Percentiles rank a stretch among this genome's conserved stretches.
Evolutionary conservation across 2,113 vertebrate species (phyloP).

Genomic region (Reinhardtius hippoglossoides): DNA sequence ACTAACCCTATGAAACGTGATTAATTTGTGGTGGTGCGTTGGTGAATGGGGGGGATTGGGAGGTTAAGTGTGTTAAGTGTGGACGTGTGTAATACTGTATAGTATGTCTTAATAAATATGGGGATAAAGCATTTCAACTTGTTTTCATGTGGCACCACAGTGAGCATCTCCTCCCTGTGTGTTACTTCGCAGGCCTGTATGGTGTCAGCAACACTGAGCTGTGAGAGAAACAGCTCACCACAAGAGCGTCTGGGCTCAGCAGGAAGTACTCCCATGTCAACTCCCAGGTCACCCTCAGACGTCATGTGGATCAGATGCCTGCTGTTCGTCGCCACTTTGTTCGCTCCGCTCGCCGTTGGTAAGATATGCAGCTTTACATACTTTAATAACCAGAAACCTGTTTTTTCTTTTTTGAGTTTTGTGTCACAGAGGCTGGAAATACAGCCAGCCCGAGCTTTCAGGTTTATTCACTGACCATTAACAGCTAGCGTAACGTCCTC

Average conservation of each 20-base stretch:
- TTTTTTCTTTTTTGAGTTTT: not conserved
- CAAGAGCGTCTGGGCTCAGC: conserved; percentile 74
- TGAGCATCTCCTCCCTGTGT: conserved; percentile 50
- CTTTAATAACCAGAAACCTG: not conserved
- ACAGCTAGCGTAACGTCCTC: not conserved
- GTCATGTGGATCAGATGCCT: conserved; percentile 95
- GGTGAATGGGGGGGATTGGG: not conserved
- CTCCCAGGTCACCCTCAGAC: conserved; percentile 81
- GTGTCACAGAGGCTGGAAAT: not conserved
- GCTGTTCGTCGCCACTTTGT: conserved; percentile 87
- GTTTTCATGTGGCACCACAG: not conserved
- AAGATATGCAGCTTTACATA: conserved; percentile 66
- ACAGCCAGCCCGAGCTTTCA: not conserved
- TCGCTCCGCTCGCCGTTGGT: conserved; percentile 88
- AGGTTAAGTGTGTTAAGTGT: not conserved
- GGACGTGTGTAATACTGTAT: not conserved
- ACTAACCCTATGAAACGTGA: not conserved
- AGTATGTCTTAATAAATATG: too few relatives aligned
- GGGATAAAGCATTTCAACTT: too few relatives aligned
- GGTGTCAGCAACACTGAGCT: conserved; percentile 73
- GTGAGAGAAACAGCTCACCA: conserved; percentile 71
- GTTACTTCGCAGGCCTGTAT: conserved; percentile 67
- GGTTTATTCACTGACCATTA: not conserved
- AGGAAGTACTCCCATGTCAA: conserved; percentile 75
- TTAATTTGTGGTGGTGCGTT: not conserved